Base-by-base conservation (phyloP, 2,888 invertebrate species). In the Baccha elongata region DNA sequence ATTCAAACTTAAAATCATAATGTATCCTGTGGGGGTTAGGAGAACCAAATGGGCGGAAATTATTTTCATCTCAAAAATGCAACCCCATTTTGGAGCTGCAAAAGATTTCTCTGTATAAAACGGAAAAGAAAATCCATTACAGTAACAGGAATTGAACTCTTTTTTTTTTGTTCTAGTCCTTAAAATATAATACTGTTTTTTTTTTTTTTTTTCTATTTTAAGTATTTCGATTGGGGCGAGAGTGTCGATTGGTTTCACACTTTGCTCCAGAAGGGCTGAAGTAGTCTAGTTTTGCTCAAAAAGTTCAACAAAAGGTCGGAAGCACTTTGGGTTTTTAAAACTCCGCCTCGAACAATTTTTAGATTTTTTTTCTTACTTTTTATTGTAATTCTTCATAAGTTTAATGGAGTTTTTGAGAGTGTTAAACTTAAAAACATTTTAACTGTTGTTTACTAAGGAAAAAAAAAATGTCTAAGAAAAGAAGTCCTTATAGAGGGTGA, bases 81-180 rank as follows among this genome's bases (percentile, higher is more conserved):
- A 60, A 75, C 42, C 46, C 65, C 40, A 40, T 71, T 74, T 67
- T 55, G 15, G 21, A 17, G 10, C 48, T 60, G 52, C 62, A 69
- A 67, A 55, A 52, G 69, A 69, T 58, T 64, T 64, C 50, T 80
- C 21, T 46, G 21, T 35, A 13, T 4, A 29, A 26, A 68, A 64
- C 73, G 69, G 75, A 71, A 75, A 71, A 60, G 75, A 75, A 81
- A 81, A 75, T 67, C 81, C 81, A 81, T 75, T 81, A 81, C 50
- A 71, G 80, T 67, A 65, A 71, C 65, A 67, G 81, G 75, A 81
- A 65, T 52, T 53, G 52, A 65, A 50, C n/a, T 37, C 29, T 17
- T 52, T 42, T 52, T 74, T 69, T 65, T 69, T 26, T 15, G 29
- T 74, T 50, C 42, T 44, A 26, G 58, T 71, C 42, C 71, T 37